Base-by-base conservation (phyloP, 92 coral and sea anemone species). In the Hydrozoanthus gracilis region DNA sequence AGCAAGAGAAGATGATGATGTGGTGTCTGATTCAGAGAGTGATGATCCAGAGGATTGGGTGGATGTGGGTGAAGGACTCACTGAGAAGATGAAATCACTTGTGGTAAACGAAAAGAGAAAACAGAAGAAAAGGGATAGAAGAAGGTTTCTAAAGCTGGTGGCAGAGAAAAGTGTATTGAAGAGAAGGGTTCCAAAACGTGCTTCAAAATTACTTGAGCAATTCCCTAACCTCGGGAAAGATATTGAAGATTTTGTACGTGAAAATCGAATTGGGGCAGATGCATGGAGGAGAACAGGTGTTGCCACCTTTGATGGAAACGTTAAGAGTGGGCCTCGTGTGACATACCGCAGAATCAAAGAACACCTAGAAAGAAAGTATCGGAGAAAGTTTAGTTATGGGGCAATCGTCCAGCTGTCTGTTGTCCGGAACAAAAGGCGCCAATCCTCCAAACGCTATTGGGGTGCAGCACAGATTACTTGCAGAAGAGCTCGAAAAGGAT, bases 11-110 rank as follows among this genome's bases (percentile, higher is more conserved):
- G 88, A 84, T 39, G 60, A 62, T 82, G 82, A 73, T 71, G 54
- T 90, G 13, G 50, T 1, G 58, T 56, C 87, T 3, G 90, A 90
- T 35, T 87, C 90, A 16, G 92, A 90, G 72, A 86, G 90, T 68
- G 89, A 89, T 80, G 86, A 89, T 89, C 92, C 92, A 8, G 92
- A 86, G 82, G 79, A 89, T 58, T 86, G 88, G 77, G 88, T 88
- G 52, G 87, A 58, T 79, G 80, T 88, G 69, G 82, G 62, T 67
- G 87, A 82, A 79, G 87, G 87, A 52, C 76, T 87, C 56, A 80
- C 79, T 67, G 86, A 79, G 86, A 79, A 87, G 65, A 79, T 87
- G 86, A 87, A 87, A 80, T 79, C 86, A 10, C 86, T 80, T 87
- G 90, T 80, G 77, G 64, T 51, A 71, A 77, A 87, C 86, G 78